Base-by-base conservation (phyloP, 1,140 invertebrate species). In the Grapholita molesta region DNA sequence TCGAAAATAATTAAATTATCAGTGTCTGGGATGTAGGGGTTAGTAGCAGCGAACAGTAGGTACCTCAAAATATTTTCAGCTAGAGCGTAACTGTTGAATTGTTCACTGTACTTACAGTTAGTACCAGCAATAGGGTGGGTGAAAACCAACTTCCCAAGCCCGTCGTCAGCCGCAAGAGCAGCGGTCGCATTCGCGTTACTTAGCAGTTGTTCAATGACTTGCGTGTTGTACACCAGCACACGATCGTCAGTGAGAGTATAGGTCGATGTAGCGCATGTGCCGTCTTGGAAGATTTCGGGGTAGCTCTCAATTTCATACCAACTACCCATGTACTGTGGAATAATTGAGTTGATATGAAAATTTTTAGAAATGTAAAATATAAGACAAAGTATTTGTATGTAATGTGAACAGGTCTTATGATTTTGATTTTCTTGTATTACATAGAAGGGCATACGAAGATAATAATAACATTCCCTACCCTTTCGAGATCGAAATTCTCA, bases 401-500 rank as follows among this genome's bases (percentile, higher is more conserved):
- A n/a, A n/a, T n/a, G n/a, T n/a, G n/a, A n/a, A n/a, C n/a, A n/a
- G n/a, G n/a, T n/a, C n/a, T n/a, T n/a, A n/a, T n/a, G n/a, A n/a
- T n/a, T n/a, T n/a, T n/a, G n/a, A n/a, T n/a, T n/a, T n/a, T n/a
- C n/a, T n/a, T n/a, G n/a, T n/a, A n/a, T n/a, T n/a, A n/a, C n/a
- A n/a, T n/a, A n/a, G n/a, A n/a, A n/a, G n/a, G n/a, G n/a, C n/a
- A n/a, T n/a, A n/a, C n/a, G n/a, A n/a, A n/a, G n/a, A n/a, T n/a
- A n/a, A n/a, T n/a, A n/a, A n/a, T n/a, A n/a, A n/a, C n/a, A n/a
- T n/a, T n/a, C n/a, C n/a, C n/a, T 79, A 86, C 84, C 66, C 65
- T 70, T n/a, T 11, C 21, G 33, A 74, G 70, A 32, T 78, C 69
- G 61, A 86, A 86, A 42, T 82, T 75, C 11, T 35, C 57, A 8